Base-by-base conservation (phyloP, 2,888 invertebrate genomes). In the Pristionchus arcanus region DNA sequence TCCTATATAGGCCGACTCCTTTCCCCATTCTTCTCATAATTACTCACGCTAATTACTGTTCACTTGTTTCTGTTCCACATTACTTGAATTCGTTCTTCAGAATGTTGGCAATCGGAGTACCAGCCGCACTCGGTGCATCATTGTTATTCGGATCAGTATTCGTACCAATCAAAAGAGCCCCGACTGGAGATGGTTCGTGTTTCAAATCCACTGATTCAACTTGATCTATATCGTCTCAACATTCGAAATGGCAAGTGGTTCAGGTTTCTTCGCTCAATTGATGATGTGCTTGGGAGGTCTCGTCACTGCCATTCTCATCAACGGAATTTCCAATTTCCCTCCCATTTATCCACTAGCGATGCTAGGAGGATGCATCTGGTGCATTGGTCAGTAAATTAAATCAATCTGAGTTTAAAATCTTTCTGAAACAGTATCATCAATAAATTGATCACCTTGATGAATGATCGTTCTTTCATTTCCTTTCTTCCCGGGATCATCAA, bases 221-320 rank as follows among this genome's bases (percentile, higher is more conserved):
- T 16, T 16, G 0, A 13, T n/a, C 9, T 28, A 31, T n/a, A 9
- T 21, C 42, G 25, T 42, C 21, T 4, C 21, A 55, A 16, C 31
- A 31, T 31, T 31, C 37, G n/a, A 81, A 81, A 31, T 2, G 15
- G 42, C 13, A 2, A 42, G 21, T 84, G 90, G 4, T 94, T 7
- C 92, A 96, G 96, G 96, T 21, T 94, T 96, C 94, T 96, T 96
- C 92, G 96, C 96, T 92, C 96, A 96, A 92, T 95, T 95, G 95
- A 93, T 96, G 66, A 92, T 96, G 90, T 95, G 96, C 90, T 92
- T 94, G 71, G 95, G 95, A n/a, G 95, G 95, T 31, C 95, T 95
- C 91, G 28, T 95, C 37, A 93, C 94, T 31, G 96, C 96, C n/a
- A 87, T 94, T 7, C 93, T 95, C 15, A 93, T 96, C 15, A 95